Evolutionary conservation across 2,113 vertebrate species (phyloP).

Genomic region (Athene cunicularia): DNA sequence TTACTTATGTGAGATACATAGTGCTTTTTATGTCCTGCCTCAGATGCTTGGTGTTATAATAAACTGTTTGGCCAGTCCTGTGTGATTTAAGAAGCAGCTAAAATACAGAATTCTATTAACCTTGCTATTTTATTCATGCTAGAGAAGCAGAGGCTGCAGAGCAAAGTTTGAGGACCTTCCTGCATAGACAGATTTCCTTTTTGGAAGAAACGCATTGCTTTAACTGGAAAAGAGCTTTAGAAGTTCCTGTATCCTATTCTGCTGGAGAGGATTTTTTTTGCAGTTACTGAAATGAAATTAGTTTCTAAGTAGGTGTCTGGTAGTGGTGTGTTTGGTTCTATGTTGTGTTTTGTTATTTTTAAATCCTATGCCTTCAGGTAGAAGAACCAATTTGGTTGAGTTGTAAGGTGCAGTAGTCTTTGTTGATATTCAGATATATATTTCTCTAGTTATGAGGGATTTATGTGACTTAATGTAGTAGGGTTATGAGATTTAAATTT

Average conservation of each 20-base stretch:
- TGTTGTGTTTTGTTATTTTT: background rate
- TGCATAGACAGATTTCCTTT: background rate
- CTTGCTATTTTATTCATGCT: background rate
- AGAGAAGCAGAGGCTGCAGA: background rate
- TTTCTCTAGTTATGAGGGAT: background rate
- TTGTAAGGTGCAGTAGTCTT: background rate
- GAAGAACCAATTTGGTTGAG: background rate
- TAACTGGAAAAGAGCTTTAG: background rate
- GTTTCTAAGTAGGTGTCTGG: background rate
- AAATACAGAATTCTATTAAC: background rate
- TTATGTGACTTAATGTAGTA: background rate
- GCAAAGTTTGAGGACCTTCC: background rate
- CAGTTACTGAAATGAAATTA: background rate
- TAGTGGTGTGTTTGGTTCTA: background rate
- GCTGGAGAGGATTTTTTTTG: background rate
- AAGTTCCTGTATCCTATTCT: background rate
- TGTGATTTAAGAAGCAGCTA: background rate
- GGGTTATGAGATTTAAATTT: background rate
- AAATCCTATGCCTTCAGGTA: background rate
- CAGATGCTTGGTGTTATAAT: background rate
- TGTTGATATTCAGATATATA: background rate
- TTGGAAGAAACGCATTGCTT: background rate
- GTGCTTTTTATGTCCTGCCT: background rate
- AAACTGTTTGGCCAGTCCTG: background rate
- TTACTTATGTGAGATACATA: accelerated